Evolutionary conservation across 2,797 vertebrate species (phyloP), one percentile per base, ranked within the genome.

Genomic region (Hoplostethus atlanticus): DNA sequence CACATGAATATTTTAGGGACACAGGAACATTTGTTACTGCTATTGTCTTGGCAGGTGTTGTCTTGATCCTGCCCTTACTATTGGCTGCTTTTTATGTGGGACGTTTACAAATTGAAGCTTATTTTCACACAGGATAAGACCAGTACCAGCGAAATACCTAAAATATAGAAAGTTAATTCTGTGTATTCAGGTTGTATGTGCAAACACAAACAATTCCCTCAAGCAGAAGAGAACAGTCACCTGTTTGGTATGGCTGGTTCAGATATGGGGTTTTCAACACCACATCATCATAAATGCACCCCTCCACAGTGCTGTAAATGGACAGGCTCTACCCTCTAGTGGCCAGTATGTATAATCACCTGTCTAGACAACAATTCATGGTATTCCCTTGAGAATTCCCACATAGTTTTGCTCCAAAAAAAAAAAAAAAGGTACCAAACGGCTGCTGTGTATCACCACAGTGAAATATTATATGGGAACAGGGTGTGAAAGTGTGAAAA

Each of bases 241-340:
- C 44, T 13, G 13, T 38, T 17, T 21, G 9, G 6, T 17, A 61
- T 16, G 11, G 40, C 9, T 15, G 40, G 13, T 46, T 15, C 12
- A 55, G 15, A 31, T 25, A 46, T 46, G 17, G 21, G 42, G 28
- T 9, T 34, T 57, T 34, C 55, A 38, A n/a, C 13, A 31, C 10
- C 40, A 31, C 59, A 31, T 57, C 2, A 10, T n/a, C 11, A 5
- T 11, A 0, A 8, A 11, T 36, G 17, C n/a, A 5, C n/a, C 17
- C 8, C 2, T 59, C 2, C 3, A 5, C 50, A 17, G 47, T 28
- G 13, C 10, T 71, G n/a, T 65, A 52, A 28, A 52, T 59, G 25
- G 72, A 56, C 6, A 1, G n/a, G 1, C 21, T 47, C 17, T 6
- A 58, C 81, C 83, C 71, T 73, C 83, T 81, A 59, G 79, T 86